Evolutionary conservation across 2,888 invertebrate species (phyloP), one percentile per base, ranked within the genome.

Genomic region (Acleris emargana): DNA sequence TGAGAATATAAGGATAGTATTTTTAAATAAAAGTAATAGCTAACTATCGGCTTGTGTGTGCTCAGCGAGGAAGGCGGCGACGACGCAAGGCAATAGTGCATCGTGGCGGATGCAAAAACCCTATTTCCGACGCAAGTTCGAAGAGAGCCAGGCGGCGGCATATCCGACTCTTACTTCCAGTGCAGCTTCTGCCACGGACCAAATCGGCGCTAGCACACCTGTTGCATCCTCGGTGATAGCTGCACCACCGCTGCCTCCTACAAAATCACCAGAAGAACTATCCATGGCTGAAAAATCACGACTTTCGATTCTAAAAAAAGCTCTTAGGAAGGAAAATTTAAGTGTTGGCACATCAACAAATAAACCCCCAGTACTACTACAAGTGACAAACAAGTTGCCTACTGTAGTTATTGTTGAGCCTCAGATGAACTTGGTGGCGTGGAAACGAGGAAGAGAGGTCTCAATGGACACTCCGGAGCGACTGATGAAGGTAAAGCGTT

Each of bases 1-100:
- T 38, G 13, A 38, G 13, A 38, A 58, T 61, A 17, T 28, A 43
- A n/a, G n/a, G 43, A 13, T 0, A 13, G 45, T 17, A 17, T n/a
- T 45, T 17, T 58, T 38, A 47, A 42, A 58, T 42, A 64, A 49
- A 22, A 53, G 43, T 72, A 67, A 69, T 69, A 69, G 70, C 73
- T 87, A 89, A 89, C 79, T 64, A 73, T 77, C 79, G 77, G 79
- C 80, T 88, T 89, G 73, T 89, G 79, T 89, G 81, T 89, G 84
- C 84, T 77, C 82, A 91, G 90, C 79, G 79, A 69, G 57, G 32
- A 62, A 64, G 63, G 52, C 69, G 63, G 67, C 64, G 64, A 68
- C 66, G 20, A 54, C 66, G 17, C 67, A 51, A 9, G 45, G 62
- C 16, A 62, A 42, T 42, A 54, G 42, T 54, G 7, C 54, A 69